Conservation (phyloP, 2,888 invertebrate species). For the Nycteola revayana region DNA sequence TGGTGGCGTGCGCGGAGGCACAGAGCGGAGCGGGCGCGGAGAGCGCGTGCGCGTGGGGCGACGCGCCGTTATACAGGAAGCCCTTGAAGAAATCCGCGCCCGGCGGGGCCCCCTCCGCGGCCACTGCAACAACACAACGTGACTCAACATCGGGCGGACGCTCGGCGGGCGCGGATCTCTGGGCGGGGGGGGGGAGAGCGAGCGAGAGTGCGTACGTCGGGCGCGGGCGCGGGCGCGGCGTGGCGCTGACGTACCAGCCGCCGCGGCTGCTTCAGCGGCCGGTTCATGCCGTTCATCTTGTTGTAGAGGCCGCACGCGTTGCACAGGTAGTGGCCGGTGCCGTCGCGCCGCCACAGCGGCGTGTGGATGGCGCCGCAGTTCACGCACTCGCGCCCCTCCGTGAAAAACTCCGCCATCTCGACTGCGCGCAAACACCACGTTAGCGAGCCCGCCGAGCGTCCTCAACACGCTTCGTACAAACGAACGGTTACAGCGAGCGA, state of each 20-base stretch:
- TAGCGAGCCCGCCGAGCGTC: conserved; percentile 36
- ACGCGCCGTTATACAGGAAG: conserved; percentile 88
- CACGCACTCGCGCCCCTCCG: conserved; percentile 98
- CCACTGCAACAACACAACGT: conserved; percentile 84
- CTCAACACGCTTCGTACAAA: conserved; percentile 3
- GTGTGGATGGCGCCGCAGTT: conserved; percentile 99
- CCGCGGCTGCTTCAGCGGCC: conserved; percentile 98
- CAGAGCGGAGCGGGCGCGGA: conserved; percentile 49
- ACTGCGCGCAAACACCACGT: conserved; percentile 53
- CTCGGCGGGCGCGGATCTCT: conserved; percentile 68
- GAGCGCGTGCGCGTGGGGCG: conserved; percentile 51
- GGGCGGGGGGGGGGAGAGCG: conserved; percentile 36
- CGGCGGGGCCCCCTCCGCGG: conserved; percentile 91
- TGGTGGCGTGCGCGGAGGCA: conserved; percentile 52
- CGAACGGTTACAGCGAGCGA: too few relatives aligned
- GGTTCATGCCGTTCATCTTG: conserved; percentile 99
- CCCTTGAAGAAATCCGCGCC: conserved; percentile 94
- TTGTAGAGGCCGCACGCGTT: conserved; percentile 99
- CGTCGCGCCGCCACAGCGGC: conserved; percentile 99
- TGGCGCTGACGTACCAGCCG: conserved; percentile 93
- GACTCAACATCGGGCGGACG: conserved; percentile 43
- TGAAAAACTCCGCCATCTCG: conserved; percentile 89
- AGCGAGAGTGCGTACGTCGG: conserved; percentile 60
- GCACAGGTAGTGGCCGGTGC: conserved; percentile 99
- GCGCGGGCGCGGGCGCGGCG: conserved; percentile 68